Percentiles rank a stretch among this genome's conserved stretches.
Evolutionary conservation across 2,797 vertebrate genomes (phyloP).

Genomic region (Chrysocyon brachyurus): DNA sequence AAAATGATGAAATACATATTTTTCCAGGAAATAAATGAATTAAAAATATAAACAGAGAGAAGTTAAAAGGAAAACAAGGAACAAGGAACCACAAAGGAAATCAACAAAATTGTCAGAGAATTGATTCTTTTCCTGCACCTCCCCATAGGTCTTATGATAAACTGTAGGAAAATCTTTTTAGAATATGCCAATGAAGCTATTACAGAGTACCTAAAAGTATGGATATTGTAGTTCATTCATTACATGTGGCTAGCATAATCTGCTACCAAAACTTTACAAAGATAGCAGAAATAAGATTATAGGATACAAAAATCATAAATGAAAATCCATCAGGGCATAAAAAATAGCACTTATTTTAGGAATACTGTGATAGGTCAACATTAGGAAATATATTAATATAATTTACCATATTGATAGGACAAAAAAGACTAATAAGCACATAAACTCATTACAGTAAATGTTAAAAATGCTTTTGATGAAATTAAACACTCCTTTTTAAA

Average conservation of each 20-base stretch:
- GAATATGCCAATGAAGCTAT: neutral
- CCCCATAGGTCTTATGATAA: neutral
- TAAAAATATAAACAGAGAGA: neutral
- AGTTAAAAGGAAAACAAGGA: neutral
- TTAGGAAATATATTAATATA: neutral
- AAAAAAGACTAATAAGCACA: neutral
- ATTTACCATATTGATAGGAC: neutral
- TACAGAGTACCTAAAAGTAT: neutral
- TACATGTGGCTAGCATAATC: neutral
- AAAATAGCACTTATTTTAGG: slow-evolving; percentile 7
- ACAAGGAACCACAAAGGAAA: neutral
- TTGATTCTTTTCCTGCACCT: neutral
- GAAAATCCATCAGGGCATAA: neutral
- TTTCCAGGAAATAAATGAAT: slow-evolving; percentile 35
- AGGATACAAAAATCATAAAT: neutral
- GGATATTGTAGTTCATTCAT: neutral
- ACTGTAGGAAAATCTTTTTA: neutral
- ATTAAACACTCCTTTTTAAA: neutral
- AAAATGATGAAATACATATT: neutral
- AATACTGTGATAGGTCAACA: neutral
- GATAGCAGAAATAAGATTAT: neutral
- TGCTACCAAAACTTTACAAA: neutral
- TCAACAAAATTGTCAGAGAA: neutral
- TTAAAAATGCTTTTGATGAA: slow-evolving; percentile 28
- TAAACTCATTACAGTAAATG: neutral